Conservation (phyloP, 2,113 vertebrate species). For the Hypomesus transpacificus region DNA sequence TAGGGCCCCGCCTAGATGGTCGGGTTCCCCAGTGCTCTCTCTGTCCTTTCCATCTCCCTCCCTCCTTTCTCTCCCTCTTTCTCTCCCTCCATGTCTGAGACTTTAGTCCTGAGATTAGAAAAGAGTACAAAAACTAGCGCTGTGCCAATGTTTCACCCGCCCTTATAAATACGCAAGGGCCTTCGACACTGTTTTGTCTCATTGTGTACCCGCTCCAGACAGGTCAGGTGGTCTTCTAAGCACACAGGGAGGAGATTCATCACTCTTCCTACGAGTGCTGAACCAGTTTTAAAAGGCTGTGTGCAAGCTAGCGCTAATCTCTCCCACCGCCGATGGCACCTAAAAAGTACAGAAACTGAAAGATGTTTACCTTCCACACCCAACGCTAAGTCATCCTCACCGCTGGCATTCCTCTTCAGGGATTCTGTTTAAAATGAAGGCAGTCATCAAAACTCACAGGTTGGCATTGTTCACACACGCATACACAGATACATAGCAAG, state of each 20-base stretch:
- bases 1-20: slow-evolving; percentile 23
- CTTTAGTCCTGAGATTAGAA: not conserved
- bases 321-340: slow-evolving; percentile 4
- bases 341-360: slow-evolving; percentile 21
- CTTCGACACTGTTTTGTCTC: not conserved
- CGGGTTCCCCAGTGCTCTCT: not conserved
- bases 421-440: slow-evolving; percentile 29
- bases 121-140: not conserved
- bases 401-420: slow-evolving; percentile 33
- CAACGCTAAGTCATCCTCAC: slow-evolving; percentile 55
- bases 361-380: slow-evolving; percentile 58
- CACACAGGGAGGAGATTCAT: slow-evolving; percentile 8
- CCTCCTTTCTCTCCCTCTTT: slow-evolving; percentile 7
- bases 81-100: not conserved
- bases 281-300: slow-evolving; percentile 2
- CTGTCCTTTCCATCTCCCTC: not conserved
- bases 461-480: not conserved
- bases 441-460: not conserved
- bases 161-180: slow-evolving; percentile 14
- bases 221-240: slow-evolving; percentile 8
- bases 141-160: slow-evolving; percentile 12
- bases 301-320: not conserved
- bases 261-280: not conserved
- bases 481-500: not conserved
- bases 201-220: not conserved